Percentiles rank a stretch among this genome's conserved stretches.
phyloP scores from a whole-genome alignment of 2,113 vertebrate genomes.

The Herpetotheres cachinnans region DNA sequence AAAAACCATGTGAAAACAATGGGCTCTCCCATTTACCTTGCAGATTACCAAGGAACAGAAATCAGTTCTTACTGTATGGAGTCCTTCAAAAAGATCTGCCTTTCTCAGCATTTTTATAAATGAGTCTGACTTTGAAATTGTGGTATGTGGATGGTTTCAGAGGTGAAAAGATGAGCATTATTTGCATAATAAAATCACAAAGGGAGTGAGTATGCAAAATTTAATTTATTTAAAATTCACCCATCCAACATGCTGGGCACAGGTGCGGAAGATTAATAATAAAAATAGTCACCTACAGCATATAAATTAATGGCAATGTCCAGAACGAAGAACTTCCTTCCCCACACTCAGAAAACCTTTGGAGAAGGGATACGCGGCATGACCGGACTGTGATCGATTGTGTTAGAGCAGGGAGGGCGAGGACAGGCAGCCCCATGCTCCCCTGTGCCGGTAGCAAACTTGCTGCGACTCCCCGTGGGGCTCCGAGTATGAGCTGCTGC shows the following conservation, averaged over 20 bases:
- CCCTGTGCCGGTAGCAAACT: not conserved
- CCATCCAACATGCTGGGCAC: slow-evolving; percentile 26
- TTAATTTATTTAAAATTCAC: slow-evolving; percentile 69
- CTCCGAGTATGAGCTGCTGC: accelerated
- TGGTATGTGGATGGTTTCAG: slow-evolving; percentile 39
- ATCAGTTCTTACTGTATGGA: slow-evolving; percentile 27
- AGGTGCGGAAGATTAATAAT: slow-evolving; percentile 47
- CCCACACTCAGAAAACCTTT: not conserved
- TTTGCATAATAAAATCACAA: slow-evolving; percentile 72
- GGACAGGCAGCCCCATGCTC: not conserved
- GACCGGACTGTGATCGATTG: not conserved
- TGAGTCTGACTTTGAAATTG: slow-evolving; percentile 51
- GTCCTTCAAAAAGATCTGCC: slow-evolving; percentile 27
- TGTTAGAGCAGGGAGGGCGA: not conserved
- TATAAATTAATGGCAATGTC: slow-evolving; percentile 28
- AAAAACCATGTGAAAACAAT: not conserved
- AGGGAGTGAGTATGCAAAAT: slow-evolving; percentile 56
- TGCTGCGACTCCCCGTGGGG: not conserved
- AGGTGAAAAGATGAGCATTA: slow-evolving; percentile 60
- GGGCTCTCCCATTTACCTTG: not conserved
- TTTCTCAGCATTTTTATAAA: slow-evolving; percentile 55
- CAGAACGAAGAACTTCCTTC: not conserved
- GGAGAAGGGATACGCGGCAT: not conserved
- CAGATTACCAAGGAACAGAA: slow-evolving; percentile 14
- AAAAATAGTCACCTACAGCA: slow-evolving; percentile 27